phyloP scores from a whole-genome alignment of 92 coral and sea anemone species.

The Zoanthus gigantus region DNA sequence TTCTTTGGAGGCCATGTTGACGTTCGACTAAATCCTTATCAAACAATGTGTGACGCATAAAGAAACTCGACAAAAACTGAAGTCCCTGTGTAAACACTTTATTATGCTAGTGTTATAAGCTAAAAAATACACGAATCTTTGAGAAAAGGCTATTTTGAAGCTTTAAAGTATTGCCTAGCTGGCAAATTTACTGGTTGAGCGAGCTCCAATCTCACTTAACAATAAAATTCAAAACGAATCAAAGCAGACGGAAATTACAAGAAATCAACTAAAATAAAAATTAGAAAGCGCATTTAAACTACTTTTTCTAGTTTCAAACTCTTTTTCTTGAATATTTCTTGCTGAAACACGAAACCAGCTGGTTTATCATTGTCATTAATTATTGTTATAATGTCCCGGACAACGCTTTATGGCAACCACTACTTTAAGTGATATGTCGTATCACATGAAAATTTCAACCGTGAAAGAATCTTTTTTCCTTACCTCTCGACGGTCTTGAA shows the following conservation, averaged over 20 bases:
- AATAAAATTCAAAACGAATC: background rate
- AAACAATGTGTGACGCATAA: conserved; percentile 43
- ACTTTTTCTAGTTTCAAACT: background rate
- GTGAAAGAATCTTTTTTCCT: background rate
- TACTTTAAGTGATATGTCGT: conserved; percentile 2
- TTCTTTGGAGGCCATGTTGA: conserved; percentile 39
- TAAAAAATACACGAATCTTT: conserved; percentile 19
- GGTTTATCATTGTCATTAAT: conserved; percentile 25
- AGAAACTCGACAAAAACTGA: conserved; percentile 31
- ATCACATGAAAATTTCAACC: conserved; percentile 28
- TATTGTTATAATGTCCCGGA: conserved; percentile 36
- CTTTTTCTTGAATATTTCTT: background rate
- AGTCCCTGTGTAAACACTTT: conserved; percentile 35
- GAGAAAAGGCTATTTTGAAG: conserved; percentile 7
- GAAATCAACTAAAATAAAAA: conserved; percentile 12
- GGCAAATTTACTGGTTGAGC: conserved; percentile 15
- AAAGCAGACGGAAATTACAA: background rate
- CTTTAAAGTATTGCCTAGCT: background rate
- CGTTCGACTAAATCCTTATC: conserved; percentile 23
- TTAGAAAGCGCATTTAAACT: conserved; percentile 4
- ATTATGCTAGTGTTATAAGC: background rate
- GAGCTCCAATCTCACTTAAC: conserved; percentile 6
- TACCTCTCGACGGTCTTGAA: conserved; percentile 33
- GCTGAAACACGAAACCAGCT: conserved; percentile 11
- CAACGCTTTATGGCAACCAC: conserved; percentile 33